A percentile compares a stretch with the other conserved stretches of the same genome.
Evolutionary conservation across 2,888 invertebrate species (phyloP).

Genomic region (Pecten maximus): DNA sequence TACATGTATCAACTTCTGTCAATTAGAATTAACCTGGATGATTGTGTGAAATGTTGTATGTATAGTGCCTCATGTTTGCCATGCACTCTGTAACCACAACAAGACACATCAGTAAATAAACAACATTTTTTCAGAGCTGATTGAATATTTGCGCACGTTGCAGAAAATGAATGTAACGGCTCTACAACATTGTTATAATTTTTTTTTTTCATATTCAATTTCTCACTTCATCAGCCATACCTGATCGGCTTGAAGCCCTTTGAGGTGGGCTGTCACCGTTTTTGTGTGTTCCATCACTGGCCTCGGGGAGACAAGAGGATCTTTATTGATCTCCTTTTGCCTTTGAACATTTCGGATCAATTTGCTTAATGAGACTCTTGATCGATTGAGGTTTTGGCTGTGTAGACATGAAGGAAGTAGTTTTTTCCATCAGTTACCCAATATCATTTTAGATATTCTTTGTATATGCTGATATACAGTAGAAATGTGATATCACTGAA

Average conservation of each 20-base stretch:
- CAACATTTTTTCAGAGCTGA: neutral
- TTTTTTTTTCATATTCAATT: neutral
- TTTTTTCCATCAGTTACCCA: neutral
- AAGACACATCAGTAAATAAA: neutral
- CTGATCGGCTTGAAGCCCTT: conserved; percentile 20
- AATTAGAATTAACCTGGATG: too few species aligned
- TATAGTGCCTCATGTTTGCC: neutral
- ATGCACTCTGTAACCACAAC: neutral
- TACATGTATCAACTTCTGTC: too few species aligned
- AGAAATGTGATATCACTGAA: neutral
- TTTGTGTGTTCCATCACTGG: neutral
- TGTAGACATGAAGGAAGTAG: neutral
- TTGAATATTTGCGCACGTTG: neutral
- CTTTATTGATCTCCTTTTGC: neutral
- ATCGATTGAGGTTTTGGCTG: neutral
- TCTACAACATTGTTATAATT: neutral
- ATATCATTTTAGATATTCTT: neutral
- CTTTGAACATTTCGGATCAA: conserved; percentile 33
- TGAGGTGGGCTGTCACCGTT: neutral
- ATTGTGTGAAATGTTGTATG: too few species aligned
- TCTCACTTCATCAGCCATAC: neutral
- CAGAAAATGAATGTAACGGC: neutral
- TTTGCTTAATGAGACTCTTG: conserved; percentile 17
- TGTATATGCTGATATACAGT: neutral
- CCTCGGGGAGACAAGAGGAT: conserved; percentile 18